Evolutionary conservation across 2,113 vertebrate species (phyloP), one percentile per base, ranked within the genome.

Genomic region (Numenius arquata): DNA sequence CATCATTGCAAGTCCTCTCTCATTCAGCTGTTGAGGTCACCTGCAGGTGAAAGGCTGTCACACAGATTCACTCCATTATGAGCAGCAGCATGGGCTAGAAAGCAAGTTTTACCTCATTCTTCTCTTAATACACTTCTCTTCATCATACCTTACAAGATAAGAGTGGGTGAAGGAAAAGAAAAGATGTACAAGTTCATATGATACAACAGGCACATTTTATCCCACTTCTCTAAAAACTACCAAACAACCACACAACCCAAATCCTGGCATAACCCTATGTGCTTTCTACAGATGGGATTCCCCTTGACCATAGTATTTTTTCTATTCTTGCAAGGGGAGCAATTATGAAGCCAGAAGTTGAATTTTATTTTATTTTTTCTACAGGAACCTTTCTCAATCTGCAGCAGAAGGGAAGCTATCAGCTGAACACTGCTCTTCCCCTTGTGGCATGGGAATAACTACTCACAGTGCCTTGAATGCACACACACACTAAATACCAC

Each of bases 71-170:
- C 75, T 94, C 85, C 86, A 75, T 79, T 91, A 91, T 40, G 70
- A 95, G 84, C 80, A 96, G 94, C 88, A 95, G 90, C 94, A 72
- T 16, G 71, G 97, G 89, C 87, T 88, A 95, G 63, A 96, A 90
- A 95, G 90, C 63, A 97, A 95, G 85, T 88, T 98, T 99, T 99
- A 99, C 99, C 99, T 99, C 98, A 98, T 98, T 97, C 98, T 98
- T 98, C 98, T 98, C 96, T 99, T 98, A 98, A 98, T 97, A 98
- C 96, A 98, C 97, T 98, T 98, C 95, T 99, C 98, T 98, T 99
- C 98, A 98, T 99, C 99, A 97, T 98, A 99, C 98, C 99, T 99
- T 99, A 96, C 84, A 95, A 98, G 96, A 92, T 97, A 98, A 98
- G 97, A 97, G 93, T 20, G 83, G 93, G 94, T 75, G 92, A 94